phyloP scores from a whole-genome alignment of 2,113 vertebrate genomes.

The Recurvirostra avosetta region DNA sequence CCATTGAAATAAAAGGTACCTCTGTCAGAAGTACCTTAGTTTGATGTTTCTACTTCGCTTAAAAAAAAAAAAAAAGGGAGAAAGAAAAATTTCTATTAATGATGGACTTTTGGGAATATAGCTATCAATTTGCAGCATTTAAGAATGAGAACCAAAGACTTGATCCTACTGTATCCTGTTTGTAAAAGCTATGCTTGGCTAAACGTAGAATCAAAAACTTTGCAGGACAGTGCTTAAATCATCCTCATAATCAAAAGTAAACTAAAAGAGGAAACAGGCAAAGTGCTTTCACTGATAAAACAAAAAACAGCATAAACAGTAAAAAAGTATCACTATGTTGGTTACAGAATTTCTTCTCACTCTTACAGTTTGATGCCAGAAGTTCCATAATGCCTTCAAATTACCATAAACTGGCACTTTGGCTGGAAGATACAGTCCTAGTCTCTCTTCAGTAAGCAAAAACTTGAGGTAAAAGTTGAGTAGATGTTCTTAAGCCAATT shows the following conservation, averaged over 20 bases:
- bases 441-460: neutral
- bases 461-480: neutral
- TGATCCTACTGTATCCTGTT: neutral
- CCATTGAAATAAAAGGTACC: neutral
- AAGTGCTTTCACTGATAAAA: neutral
- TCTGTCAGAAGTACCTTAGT: neutral
- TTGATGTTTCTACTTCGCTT: neutral
- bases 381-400: neutral
- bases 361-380: neutral
- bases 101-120: neutral
- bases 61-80: neutral
- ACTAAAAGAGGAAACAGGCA: neutral
- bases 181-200: neutral
- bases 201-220: neutral
- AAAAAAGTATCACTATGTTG: neutral
- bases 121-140: neutral
- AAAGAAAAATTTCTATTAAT: neutral
- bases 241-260: neutral
- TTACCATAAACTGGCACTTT: rapidly evolving
- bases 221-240: neutral
- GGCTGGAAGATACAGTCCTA: neutral
- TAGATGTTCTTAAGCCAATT: neutral
- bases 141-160: neutral
- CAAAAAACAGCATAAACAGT: rapidly evolving
- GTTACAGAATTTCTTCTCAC: neutral